Evolutionary conservation across 2,888 invertebrate species (phyloP), one percentile per base, ranked within the genome.

Genomic region (Harpalus rufipes): DNA sequence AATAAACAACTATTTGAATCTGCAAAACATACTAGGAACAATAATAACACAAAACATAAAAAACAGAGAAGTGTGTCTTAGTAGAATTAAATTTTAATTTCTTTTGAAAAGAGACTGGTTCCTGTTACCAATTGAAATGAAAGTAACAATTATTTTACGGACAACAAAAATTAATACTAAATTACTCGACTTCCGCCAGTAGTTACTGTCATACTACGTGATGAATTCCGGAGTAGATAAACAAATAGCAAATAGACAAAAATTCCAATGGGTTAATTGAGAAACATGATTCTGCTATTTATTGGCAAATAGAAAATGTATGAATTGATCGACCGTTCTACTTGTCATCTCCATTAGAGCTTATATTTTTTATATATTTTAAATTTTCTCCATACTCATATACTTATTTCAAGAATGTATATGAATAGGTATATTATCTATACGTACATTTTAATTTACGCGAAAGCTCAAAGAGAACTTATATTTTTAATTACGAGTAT

Each of bases 211-310:
- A 39, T 68, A 68, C 25, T 65, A 68, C 68, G 32, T n/a, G 68
- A 25, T 68, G 68, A 68, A 68, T 68, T 68, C 68, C 68, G 32
- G 68, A n/a, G n/a, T 68, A 68, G 14, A 68, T 68, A 68, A 68
- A 68, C 39, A 39, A 32, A 32, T 63, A 63, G 12, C 7, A 12
- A 63, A 12, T 10, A 18, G 25, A 68, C 25, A 68, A 68, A 32
- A 68, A 68, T 68, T 32, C 8, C 2, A 39, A 68, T 39, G n/a
- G 12, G 25, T n/a, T 68, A 39, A 68, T 68, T n/a, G 63, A 12
- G n/a, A 21, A 68, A 21, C 32, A 68, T 68, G 39, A 68, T 68
- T 68, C 10, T 68, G 32, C 32, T 12, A 68, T 68, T 39, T 68
- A 39, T 32, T 6, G 14, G 7, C 18, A 25, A 68, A 39, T 68